Evolutionary conservation across 2,888 invertebrate species (phyloP).

Genomic region (Caenorhabditis angaria): DNA sequence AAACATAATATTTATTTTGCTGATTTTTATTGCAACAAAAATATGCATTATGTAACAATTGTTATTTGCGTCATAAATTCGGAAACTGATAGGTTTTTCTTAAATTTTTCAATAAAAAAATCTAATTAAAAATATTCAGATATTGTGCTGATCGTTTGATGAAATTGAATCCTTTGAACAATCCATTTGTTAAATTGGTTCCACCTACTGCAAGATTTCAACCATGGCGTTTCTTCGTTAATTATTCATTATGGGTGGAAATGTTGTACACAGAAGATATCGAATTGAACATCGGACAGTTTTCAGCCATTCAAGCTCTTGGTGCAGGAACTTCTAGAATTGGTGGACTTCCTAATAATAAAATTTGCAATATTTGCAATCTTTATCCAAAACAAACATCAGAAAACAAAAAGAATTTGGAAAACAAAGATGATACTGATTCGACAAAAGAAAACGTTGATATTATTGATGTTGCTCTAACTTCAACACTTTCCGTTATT

Average conservation of each 20-base stretch:
- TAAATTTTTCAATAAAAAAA: too few species aligned
- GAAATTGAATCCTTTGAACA: slow-evolving; percentile 52
- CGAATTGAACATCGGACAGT: slow-evolving; percentile 53
- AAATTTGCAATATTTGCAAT: slow-evolving; percentile 65
- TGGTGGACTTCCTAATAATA: slow-evolving; percentile 69
- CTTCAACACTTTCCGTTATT: not conserved
- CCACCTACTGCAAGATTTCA: slow-evolving; percentile 16
- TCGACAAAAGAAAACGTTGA: not conserved
- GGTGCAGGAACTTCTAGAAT: slow-evolving; percentile 62
- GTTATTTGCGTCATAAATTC: slow-evolving; percentile 61
- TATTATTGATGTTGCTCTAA: too few species aligned
- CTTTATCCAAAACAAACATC: slow-evolving; percentile 56
- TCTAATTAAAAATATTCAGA: too few species aligned
- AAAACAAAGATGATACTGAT: not conserved
- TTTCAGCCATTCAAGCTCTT: slow-evolving; percentile 50
- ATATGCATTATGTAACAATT: slow-evolving; percentile 71
- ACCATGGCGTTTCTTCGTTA: slow-evolving; percentile 50
- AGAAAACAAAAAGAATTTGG: not conserved
- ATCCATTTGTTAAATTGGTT: slow-evolving; percentile 60
- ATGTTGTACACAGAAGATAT: slow-evolving; percentile 68
- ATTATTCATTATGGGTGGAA: slow-evolving; percentile 67
- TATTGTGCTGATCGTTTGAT: slow-evolving; percentile 54
- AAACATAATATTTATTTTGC: slow-evolving; percentile 69
- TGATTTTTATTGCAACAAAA: slow-evolving; percentile 73
- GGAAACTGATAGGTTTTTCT: slow-evolving; percentile 63